phyloP scores from a whole-genome alignment of 1,140 invertebrate genomes.

The Megalopta genalis region DNA sequence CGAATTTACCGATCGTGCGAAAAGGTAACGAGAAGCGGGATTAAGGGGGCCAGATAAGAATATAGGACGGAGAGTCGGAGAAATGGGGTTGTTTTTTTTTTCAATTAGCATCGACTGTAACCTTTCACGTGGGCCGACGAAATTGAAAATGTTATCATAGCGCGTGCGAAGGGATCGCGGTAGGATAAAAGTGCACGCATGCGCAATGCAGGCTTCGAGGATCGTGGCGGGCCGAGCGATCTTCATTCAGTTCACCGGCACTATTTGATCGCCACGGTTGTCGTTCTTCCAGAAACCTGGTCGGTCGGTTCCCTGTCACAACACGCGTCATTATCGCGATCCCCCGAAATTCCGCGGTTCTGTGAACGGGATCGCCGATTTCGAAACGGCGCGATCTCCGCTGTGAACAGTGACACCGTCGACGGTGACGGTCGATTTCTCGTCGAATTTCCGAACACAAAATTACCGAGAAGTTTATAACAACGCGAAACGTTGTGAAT shows the following conservation, averaged over 20 bases:
- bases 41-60: background rate
- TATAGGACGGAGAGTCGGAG: background rate
- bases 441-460: background rate
- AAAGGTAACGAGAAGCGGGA: background rate
- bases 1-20: too few species aligned
- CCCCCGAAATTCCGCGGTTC: background rate
- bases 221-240: constrained; percentile 52
- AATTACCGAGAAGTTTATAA: background rate
- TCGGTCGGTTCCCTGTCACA: background rate
- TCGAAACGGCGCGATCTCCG: too few species aligned
- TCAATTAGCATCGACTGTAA: background rate
- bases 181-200: constrained; percentile 48
- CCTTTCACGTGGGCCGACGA: background rate
- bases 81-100: background rate
- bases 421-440: background rate
- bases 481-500: background rate
- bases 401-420: background rate
- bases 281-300: background rate
- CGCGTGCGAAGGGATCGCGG: constrained; percentile 31
- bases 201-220: constrained; percentile 52
- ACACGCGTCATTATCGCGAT: constrained; percentile 4
- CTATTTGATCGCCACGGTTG: constrained; percentile 66
- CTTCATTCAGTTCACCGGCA: constrained; percentile 68
- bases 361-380: background rate
- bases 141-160: background rate